A percentile compares a stretch with the other conserved stretches of the same genome.
Evolutionary conservation across 2,113 vertebrate genomes (phyloP).

Genomic region (Prunella fulvescens): DNA sequence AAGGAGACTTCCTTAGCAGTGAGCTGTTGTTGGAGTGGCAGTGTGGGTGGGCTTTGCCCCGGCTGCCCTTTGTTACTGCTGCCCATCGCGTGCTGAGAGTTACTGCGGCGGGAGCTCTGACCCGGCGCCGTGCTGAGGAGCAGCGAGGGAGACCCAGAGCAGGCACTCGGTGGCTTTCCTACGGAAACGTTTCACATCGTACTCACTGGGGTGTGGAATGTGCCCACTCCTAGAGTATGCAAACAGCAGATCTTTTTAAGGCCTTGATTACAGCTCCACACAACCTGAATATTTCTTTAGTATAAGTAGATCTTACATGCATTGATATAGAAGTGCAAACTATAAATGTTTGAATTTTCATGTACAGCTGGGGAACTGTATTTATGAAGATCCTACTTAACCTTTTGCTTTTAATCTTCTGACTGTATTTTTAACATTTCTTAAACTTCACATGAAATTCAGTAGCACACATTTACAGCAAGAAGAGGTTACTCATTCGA

Average conservation of each 20-base stretch:
- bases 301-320: neutral
- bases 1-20: neutral
- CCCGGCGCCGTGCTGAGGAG: neutral
- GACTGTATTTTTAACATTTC: neutral
- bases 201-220: too few relatives aligned
- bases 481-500: neutral
- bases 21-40: neutral
- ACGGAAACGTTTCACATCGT: neutral
- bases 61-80: neutral
- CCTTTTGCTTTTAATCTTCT: neutral
- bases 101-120: neutral
- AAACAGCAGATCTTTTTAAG: neutral
- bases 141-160: neutral
- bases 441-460: neutral
- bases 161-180: neutral
- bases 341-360: neutral
- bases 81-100: rapidly evolving
- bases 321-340: neutral
- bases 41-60: neutral
- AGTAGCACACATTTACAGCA: neutral
- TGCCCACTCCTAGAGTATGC: neutral
- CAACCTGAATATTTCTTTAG: neutral
- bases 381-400: neutral
- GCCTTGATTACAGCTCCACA: neutral
- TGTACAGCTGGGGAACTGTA: neutral